phyloP scores from a whole-genome alignment of 2,888 invertebrate species.

The Theristus sp. region DNA sequence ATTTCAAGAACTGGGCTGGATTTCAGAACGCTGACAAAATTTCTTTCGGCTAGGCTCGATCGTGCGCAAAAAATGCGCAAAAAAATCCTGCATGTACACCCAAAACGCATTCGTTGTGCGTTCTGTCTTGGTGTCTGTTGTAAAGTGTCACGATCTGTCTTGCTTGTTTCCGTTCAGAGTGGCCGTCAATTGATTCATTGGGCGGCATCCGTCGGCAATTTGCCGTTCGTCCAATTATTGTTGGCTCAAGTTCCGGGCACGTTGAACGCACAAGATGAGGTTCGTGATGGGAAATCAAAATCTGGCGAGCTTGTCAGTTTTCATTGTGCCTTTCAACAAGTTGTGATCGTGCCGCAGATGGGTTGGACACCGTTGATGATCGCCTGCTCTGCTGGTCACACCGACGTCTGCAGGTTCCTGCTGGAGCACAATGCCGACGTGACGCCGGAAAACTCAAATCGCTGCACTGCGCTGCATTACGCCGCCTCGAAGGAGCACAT shows the following conservation, averaged over 20 bases:
- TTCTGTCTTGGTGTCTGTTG: no score
- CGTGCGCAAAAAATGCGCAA: no score
- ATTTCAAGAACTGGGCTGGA: no score
- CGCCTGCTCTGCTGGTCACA: constrained; percentile 31
- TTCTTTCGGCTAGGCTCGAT: no score
- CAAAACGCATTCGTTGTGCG: no score
- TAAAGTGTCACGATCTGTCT: no score
- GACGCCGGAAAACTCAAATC: constrained; percentile 62
- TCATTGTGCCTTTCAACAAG: no score
- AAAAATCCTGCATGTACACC: no score
- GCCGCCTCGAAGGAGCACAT: constrained; percentile 71
- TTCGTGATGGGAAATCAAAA: no score
- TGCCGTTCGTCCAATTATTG: constrained; percentile 11
- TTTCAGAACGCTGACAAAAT: no score
- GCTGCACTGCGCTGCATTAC: constrained; percentile 77
- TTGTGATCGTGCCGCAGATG: constrained; percentile 9
- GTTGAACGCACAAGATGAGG: constrained; percentile 9
- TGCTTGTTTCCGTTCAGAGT: not conserved
- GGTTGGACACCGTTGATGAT: constrained; percentile 35
- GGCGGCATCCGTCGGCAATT: constrained; percentile 13
- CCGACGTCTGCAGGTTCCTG: constrained; percentile 79
- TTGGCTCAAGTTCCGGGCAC: constrained; percentile 1
- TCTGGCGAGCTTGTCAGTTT: no score
- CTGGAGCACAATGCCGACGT: constrained; percentile 68
- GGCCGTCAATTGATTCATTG: constrained; percentile 12